Evolutionary conservation across 2,888 invertebrate species (phyloP).

Genomic region (Julus scandinavius): DNA sequence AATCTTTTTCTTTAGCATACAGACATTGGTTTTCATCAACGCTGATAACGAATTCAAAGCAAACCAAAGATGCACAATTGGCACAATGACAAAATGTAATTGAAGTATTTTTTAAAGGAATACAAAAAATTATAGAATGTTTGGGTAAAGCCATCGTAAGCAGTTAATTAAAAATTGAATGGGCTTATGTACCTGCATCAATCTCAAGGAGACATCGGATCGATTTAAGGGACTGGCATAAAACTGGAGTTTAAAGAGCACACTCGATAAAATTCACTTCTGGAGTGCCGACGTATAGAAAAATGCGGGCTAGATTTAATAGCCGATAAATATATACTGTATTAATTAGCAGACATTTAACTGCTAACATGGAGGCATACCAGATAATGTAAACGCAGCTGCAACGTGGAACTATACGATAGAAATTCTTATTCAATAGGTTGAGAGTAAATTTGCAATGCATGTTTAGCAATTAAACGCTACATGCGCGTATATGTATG

Average conservation of each 20-base stretch:
- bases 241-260: background rate
- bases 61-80: background rate
- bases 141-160: too few relatives aligned
- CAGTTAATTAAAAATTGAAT: background rate
- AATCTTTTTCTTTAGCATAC: background rate
- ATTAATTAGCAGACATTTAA: background rate
- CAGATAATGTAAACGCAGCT: background rate
- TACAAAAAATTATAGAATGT: background rate
- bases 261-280: background rate
- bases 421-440: too few relatives aligned
- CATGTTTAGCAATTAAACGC: background rate
- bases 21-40: background rate
- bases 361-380: background rate
- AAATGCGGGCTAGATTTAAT: background rate
- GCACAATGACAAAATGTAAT: background rate
- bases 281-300: too few relatives aligned
- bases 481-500: too few relatives aligned
- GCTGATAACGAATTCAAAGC: background rate
- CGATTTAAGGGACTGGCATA: background rate
- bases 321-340: background rate
- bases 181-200: too few relatives aligned
- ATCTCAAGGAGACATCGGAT: background rate
- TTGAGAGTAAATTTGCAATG: background rate
- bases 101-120: background rate
- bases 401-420: background rate